A percentile compares a stretch with the other conserved stretches of the same genome.
phyloP scores from a whole-genome alignment of 1,140 invertebrate species.

The Varroa destructor region DNA sequence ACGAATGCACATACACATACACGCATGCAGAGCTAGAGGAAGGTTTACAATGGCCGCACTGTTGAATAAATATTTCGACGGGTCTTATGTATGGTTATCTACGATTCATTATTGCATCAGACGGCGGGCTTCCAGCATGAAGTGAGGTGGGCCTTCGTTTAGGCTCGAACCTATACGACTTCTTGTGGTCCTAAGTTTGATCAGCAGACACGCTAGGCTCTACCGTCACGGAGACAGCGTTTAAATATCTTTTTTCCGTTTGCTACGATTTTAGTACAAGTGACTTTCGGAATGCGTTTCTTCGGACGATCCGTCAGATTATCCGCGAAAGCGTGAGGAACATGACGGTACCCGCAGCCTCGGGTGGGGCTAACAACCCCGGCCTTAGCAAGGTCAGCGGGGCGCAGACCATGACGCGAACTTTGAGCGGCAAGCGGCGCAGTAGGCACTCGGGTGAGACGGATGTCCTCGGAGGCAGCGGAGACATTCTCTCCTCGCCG shows the following conservation, averaged over 20 bases:
- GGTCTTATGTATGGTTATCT: too few relatives aligned
- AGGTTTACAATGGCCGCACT: too few relatives aligned
- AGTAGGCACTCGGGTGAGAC: background rate
- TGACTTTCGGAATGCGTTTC: slow-evolving; percentile 86
- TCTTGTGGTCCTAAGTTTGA: too few relatives aligned
- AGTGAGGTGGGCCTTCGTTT: too few relatives aligned
- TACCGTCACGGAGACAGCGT: too few relatives aligned
- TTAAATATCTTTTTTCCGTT: too few relatives aligned
- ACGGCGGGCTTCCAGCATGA: background rate
- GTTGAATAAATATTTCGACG: too few relatives aligned
- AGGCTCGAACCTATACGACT: too few relatives aligned
- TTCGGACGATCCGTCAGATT: slow-evolving; percentile 88
- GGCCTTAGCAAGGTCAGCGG: slow-evolving; percentile 1
- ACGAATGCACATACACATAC: too few relatives aligned
- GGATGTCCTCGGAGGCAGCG: background rate
- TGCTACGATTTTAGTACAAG: slow-evolving; percentile 54
- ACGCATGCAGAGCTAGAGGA: too few relatives aligned
- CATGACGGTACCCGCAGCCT: slow-evolving; percentile 68
- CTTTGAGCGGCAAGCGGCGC: slow-evolving; percentile 26
- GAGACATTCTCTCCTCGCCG: slow-evolving; percentile 13
- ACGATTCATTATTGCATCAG: too few relatives aligned
- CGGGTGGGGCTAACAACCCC: slow-evolving; percentile 18
- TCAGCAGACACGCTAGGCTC: too few relatives aligned
- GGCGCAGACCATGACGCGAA: slow-evolving; percentile 29
- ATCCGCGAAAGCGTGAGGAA: slow-evolving; percentile 85